Evolutionary conservation across 64 coral and sea anemone genomes (phyloP).

Genomic region (Catalaphyllia jardinei): DNA sequence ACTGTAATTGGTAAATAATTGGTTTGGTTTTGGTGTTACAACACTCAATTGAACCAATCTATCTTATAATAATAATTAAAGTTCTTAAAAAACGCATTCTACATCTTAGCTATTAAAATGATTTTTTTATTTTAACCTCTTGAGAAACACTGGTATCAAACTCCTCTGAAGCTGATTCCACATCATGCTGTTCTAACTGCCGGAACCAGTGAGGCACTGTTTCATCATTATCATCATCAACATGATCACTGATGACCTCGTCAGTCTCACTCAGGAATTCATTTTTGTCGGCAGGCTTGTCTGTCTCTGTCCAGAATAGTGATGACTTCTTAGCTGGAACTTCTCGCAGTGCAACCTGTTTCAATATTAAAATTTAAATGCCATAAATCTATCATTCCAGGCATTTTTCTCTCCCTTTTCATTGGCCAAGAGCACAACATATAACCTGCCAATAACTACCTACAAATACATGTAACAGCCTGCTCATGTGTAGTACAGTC

Average conservation of each 20-base stretch:
- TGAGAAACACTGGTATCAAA: slow-evolving; percentile 29
- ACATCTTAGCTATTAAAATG: too few species aligned
- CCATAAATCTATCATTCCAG: too few species aligned
- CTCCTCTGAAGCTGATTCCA: slow-evolving; percentile 10
- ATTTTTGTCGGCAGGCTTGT: slow-evolving; percentile 11
- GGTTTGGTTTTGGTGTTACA: neutral
- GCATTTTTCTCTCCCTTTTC: too few species aligned
- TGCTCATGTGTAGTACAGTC: too few species aligned
- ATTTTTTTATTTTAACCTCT: slow-evolving; percentile 34
- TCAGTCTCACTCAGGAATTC: slow-evolving; percentile 5
- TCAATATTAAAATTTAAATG: neutral
- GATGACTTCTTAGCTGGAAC: neutral
- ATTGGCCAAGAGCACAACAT: too few species aligned
- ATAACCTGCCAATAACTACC: too few species aligned
- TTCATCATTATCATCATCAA: slow-evolving; percentile 79
- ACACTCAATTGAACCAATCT: neutral
- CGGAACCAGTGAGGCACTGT: slow-evolving; percentile 88
- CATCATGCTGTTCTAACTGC: slow-evolving; percentile 52
- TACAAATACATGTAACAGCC: too few species aligned
- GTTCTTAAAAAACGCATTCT: too few species aligned
- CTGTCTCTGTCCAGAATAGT: slow-evolving; percentile 13
- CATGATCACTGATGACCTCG: slow-evolving; percentile 20
- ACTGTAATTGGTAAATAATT: too few species aligned
- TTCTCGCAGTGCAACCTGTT: neutral
- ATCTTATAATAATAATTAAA: too few species aligned